A percentile compares a stretch with the other conserved stretches of the same genome.
phyloP scores from a whole-genome alignment of 2,113 vertebrate genomes.

The Myocastor coypus region DNA sequence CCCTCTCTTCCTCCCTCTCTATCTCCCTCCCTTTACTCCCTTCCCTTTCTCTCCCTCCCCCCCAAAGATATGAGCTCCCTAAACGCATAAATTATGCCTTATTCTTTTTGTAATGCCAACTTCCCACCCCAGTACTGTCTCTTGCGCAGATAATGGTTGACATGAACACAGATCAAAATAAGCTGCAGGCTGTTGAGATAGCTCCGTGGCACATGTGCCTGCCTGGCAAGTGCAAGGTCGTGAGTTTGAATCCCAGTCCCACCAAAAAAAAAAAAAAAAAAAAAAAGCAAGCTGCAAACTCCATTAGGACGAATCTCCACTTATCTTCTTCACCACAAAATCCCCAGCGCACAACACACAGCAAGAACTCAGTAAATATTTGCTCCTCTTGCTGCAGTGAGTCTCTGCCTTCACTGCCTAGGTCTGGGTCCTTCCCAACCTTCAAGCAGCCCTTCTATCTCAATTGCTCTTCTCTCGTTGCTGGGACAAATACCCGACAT shows the following conservation, averaged over 20 bases:
- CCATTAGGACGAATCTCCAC: slow-evolving; percentile 23
- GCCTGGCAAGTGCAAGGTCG: too few species aligned
- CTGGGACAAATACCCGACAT: too few species aligned
- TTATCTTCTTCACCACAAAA: slow-evolving; percentile 62
- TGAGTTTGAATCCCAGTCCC: too few species aligned
- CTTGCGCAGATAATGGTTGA: slow-evolving; percentile 15
- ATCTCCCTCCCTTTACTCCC: neutral
- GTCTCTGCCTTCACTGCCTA: neutral
- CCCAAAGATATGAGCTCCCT: slow-evolving; percentile 30
- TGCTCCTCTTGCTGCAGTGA: slow-evolving; percentile 28
- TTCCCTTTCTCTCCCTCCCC: neutral
- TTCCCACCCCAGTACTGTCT: neutral
- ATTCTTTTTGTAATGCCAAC: slow-evolving; percentile 9
- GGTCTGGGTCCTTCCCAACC: slow-evolving; percentile 1
- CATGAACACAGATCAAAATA: slow-evolving; percentile 54
- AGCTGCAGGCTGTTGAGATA: neutral
- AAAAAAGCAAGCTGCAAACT: slow-evolving; percentile 41
- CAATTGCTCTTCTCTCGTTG: too few species aligned
- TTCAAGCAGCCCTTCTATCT: neutral
- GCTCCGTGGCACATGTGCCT: too few species aligned
- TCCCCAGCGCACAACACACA: slow-evolving; percentile 23
- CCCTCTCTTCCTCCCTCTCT: neutral
- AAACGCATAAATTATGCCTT: slow-evolving; percentile 27
- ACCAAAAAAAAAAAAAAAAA: too few species aligned
- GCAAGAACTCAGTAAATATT: slow-evolving; percentile 52